Base-by-base conservation (phyloP, 2,888 invertebrate species). In the Pardosa pseudoannulata region DNA sequence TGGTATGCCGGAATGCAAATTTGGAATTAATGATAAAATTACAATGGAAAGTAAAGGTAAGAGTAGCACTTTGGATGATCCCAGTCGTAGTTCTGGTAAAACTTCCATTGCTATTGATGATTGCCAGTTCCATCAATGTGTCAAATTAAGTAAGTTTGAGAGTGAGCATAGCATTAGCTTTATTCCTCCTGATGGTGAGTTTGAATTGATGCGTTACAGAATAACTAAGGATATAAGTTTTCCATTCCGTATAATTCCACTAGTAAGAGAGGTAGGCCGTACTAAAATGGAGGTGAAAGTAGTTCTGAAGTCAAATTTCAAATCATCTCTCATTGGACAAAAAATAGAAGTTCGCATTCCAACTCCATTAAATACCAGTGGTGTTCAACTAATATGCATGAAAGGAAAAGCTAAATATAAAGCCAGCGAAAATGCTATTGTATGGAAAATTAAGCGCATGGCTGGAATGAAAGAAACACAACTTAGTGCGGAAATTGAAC, bases 241-340 rank as follows among this genome's bases (percentile, higher is more conserved):
- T 89, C 99, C 99, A 89, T 99, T 99, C 94, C 96, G 99, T 89
- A 98, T 99, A 88, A 99, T 99, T 91, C 99, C 99, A 0, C 93
- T 99, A 56, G 99, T 99, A 0, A 94, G 99, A 0, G 99, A 99
- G 92, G 98, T 98, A 1, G 99, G 99, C 0, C 95, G 99, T 89
- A 98, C 98, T 90, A 98, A 99, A 93, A 99, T 99, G 99, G 99
- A 99, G 92, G 99, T 99, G 0, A 99, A 99, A 92, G 98, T 99
- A 16, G 99, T 99, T 0, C 94, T 99, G 76, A 99, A 99, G 93
- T 98, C 98, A 86, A 99, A 98, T 93, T 99, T 99, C 92, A 99
- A 99, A 92, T 98, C 99, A 0, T 98, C 98, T 0, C 93, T 99
- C 68, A 93, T 99, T 27, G 99, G 99, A 0, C 99, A 99, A 93